Base-by-base conservation (phyloP, 2,797 vertebrate species). In the Holocentrus rufus region DNA sequence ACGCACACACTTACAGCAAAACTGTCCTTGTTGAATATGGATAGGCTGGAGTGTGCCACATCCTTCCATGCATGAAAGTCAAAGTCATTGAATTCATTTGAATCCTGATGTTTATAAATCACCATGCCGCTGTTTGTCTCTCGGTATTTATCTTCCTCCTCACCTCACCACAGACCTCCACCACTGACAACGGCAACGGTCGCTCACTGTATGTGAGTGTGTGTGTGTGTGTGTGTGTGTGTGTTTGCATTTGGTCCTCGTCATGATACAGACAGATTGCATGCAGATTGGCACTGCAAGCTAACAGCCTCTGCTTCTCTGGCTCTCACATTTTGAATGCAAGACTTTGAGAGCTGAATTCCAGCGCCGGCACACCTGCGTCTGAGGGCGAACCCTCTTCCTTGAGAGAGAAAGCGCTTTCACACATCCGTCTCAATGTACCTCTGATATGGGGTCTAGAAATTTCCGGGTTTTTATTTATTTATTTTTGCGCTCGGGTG, bases 21-120 rank as follows among this genome's bases (percentile, higher is more conserved):
- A 31, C 65, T 36, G 76, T 62, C 65, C 83, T 80, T 68, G 66
- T 74, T 89, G 80, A 86, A 87, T 85, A 87, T 85, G 79, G 67
- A 87, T 82, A 63, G 69, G 72, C 25, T 25, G 17, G 47, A 57
- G 36, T 36, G 22, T 65, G 60, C 53, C 22, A 8, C 76, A 14
- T 62, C 65, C 72, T 42, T 39, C 46, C 58, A 57, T 54, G 70
- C 74, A 59, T 88, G 86, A 89, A 87, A 86, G 84, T 88, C 76
- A 70, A 87, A 86, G 84, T 88, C 76, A 69, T 63, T 49, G 81
- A 83, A 85, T 84, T 76, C 20, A 82, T 85, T 81, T 59, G 57
- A 80, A 75, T 65, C 22, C 64, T 49, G 23, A 53, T 59, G 68
- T 63, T 74, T 65, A 72, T 82, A 74, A 88, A 86, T 85, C 77